phyloP scores from a whole-genome alignment of 2,797 vertebrate genomes.

The Aulostomus chinensis region DNA sequence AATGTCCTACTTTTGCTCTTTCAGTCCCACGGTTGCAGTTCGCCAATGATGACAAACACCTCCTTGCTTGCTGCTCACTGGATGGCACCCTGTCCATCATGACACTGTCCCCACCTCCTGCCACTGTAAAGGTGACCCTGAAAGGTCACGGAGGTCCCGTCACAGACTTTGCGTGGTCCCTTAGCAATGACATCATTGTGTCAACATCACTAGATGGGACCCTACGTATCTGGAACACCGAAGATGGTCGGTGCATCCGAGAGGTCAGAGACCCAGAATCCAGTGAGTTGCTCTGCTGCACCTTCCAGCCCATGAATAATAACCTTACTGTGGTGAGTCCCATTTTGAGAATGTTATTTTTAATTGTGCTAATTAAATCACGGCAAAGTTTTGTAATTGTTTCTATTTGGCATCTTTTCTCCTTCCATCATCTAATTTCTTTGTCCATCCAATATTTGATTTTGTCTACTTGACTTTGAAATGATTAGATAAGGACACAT shows the following conservation, averaged over 20 bases:
- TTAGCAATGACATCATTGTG: conserved; percentile 94
- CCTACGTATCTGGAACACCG: conserved; percentile 93
- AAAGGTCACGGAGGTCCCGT: conserved; percentile 88
- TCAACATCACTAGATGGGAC: conserved; percentile 91
- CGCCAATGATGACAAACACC: conserved; percentile 93
- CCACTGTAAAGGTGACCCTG: conserved; percentile 86
- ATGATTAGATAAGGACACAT: background rate
- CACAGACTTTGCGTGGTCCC: conserved; percentile 94
- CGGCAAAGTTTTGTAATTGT: too few relatives aligned
- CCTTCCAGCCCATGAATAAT: conserved; percentile 96
- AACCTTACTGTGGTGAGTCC: conserved; percentile 93
- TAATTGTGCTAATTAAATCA: background rate
- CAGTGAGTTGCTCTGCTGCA: conserved; percentile 92
- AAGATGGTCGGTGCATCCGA: conserved; percentile 92
- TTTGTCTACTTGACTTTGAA: background rate
- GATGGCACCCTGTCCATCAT: conserved; percentile 93
- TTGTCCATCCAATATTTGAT: background rate
- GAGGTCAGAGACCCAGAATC: conserved; percentile 90
- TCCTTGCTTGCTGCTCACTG: conserved; percentile 93
- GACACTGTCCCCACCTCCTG: conserved; percentile 87
- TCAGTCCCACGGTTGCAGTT: conserved; percentile 92
- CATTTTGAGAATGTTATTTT: background rate
- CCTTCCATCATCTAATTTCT: too few relatives aligned
- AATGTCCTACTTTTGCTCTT: background rate
- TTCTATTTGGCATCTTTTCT: too few relatives aligned